A percentile compares a stretch with the other conserved stretches of the same genome.
phyloP scores from a whole-genome alignment of 2,888 invertebrate species.

The Aleiodes testaceus region DNA sequence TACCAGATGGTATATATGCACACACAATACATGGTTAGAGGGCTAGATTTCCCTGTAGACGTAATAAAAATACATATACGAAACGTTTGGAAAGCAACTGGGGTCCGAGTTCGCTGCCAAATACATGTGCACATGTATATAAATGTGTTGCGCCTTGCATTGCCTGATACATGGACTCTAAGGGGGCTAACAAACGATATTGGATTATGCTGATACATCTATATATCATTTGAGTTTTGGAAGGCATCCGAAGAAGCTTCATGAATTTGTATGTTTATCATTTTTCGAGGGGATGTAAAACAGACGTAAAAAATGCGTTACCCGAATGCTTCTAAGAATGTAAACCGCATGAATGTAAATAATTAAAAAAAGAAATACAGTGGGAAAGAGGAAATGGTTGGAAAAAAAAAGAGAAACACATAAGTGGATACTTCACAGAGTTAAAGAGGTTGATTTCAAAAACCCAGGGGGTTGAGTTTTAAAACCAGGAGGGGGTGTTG shows the following conservation, averaged over 20 bases:
- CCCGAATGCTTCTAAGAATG: constrained; percentile 46
- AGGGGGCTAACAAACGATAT: constrained; percentile 65
- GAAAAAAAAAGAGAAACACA: constrained; percentile 35
- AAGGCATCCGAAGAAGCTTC: constrained; percentile 8
- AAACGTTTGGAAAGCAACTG: constrained; percentile 38
- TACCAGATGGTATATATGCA: constrained; percentile 47
- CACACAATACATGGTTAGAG: constrained; percentile 44
- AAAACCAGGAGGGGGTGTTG: constrained; percentile 35
- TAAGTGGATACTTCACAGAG: constrained; percentile 30
- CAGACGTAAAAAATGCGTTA: constrained; percentile 34
- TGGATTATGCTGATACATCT: constrained; percentile 66
- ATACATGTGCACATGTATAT: constrained; percentile 40
- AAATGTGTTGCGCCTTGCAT: background rate
- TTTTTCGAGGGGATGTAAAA: constrained; percentile 18
- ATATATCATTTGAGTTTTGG: constrained; percentile 27
- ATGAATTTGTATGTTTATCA: constrained; percentile 25
- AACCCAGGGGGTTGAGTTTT: background rate
- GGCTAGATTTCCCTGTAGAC: constrained; percentile 69
- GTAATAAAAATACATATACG: constrained; percentile 61
- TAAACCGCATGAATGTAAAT: constrained; percentile 42
- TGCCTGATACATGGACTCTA: constrained; percentile 45
- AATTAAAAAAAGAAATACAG: constrained; percentile 20
- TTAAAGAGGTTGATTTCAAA: background rate
- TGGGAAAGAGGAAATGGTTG: constrained; percentile 32
- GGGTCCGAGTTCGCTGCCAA: constrained; percentile 33